These are phyloP conservation scores for Arion vulgaris DNA, from an alignment of 1,140 invertebrate species.

Conservation along the genomic window DNA sequence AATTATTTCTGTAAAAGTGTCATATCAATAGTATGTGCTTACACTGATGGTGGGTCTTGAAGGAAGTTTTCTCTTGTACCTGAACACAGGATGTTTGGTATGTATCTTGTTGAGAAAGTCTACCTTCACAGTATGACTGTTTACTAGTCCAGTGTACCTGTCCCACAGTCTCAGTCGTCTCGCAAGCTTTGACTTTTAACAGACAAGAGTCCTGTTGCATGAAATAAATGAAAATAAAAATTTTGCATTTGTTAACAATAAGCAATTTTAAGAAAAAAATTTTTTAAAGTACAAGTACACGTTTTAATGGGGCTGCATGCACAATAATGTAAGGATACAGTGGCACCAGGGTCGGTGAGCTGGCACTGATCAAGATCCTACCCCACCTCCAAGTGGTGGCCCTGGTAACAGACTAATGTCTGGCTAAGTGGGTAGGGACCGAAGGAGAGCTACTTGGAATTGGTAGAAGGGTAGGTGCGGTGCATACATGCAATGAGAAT, in stretches of 20 bases:
- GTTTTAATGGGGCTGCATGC: too few species aligned
- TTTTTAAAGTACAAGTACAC: too few species aligned
- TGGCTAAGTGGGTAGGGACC: too few species aligned
- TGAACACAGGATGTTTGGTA: slow-evolving; percentile 82
- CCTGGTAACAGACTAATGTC: too few species aligned
- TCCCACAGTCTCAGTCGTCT: slow-evolving; percentile 90
- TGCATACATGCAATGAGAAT: too few species aligned
- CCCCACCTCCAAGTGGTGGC: too few species aligned
- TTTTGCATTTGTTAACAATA: background rate
- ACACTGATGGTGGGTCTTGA: slow-evolving; percentile 66
- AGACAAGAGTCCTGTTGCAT: slow-evolving; percentile 83
- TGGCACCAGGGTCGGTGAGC: too few species aligned
- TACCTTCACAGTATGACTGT: slow-evolving; percentile 88
- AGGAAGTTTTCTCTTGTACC: slow-evolving; percentile 73
- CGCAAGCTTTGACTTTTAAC: slow-evolving; percentile 84
- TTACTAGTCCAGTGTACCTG: slow-evolving; percentile 82
- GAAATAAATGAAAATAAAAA: background rate
- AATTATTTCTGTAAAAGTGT: too few species aligned
- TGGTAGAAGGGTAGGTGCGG: too few species aligned
- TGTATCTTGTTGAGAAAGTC: slow-evolving; percentile 88
- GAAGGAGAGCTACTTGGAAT: too few species aligned
- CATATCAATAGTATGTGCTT: slow-evolving; percentile 47
- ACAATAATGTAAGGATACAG: too few species aligned
- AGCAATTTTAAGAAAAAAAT: background rate
- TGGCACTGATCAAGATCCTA: too few species aligned